phyloP scores from a whole-genome alignment of 1,140 invertebrate species.

The Drosophila sp. region DNA sequence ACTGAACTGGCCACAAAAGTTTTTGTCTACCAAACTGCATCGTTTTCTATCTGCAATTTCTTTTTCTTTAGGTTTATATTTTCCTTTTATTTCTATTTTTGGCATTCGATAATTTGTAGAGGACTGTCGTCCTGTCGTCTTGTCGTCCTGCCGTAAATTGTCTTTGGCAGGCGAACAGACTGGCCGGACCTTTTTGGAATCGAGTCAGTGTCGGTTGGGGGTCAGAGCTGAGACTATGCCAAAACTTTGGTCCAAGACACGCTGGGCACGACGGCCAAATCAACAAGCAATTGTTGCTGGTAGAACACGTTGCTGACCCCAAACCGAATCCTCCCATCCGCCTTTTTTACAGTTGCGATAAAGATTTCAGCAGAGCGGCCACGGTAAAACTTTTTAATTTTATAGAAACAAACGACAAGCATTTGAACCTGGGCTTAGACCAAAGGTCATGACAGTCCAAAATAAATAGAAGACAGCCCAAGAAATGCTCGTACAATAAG shows the following conservation, averaged over 20 bases:
- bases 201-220: constrained; percentile 27
- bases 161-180: constrained; percentile 63
- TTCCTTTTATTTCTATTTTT: constrained; percentile 42
- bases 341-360: constrained; percentile 22
- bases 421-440: constrained; percentile 53
- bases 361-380: constrained; percentile 41
- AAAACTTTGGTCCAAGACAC: constrained; percentile 64
- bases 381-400: constrained; percentile 70
- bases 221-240: constrained; percentile 46
- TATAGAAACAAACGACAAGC: constrained; percentile 72
- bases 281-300: constrained; percentile 80
- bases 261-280: constrained; percentile 64
- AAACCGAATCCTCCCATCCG: constrained; percentile 1
- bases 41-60: constrained; percentile 44
- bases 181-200: constrained; percentile 18
- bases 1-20: constrained; percentile 73
- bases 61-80: constrained; percentile 29
- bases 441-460: constrained; percentile 41
- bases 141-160: constrained; percentile 64
- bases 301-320: constrained; percentile 66
- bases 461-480: constrained; percentile 6
- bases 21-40: constrained; percentile 54
- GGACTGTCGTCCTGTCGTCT: constrained; percentile 62
- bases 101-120: constrained; percentile 77
- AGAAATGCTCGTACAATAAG: neutral